These are phyloP conservation scores for Spodoptera picta DNA, from an alignment of 2,888 invertebrate genomes.

Conservation along the genomic window DNA sequence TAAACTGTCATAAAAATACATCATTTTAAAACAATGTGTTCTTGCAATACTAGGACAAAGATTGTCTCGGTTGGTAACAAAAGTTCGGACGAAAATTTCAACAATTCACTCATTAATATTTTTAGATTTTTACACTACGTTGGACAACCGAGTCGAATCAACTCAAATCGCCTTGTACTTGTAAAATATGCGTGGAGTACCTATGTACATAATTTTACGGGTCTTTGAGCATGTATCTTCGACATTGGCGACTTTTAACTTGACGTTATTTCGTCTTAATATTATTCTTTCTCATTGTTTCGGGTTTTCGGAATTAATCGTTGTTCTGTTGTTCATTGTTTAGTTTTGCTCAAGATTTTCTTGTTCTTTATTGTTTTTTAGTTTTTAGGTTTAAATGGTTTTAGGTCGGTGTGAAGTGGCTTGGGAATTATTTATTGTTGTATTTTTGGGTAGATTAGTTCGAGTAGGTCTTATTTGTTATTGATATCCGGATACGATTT, in stretches of 20 bases:
- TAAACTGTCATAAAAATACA: slow-evolving; percentile 31
- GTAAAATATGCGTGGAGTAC: slow-evolving; percentile 58
- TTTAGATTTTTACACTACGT: slow-evolving; percentile 27
- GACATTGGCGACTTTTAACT: slow-evolving; percentile 58
- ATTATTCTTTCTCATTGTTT: slow-evolving; percentile 50
- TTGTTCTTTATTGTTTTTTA: slow-evolving; percentile 44
- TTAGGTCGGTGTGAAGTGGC: slow-evolving; percentile 52
- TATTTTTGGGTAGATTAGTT: slow-evolving; percentile 8
- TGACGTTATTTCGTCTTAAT: slow-evolving; percentile 53
- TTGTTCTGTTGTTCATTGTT: slow-evolving; percentile 57
- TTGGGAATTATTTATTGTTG: slow-evolving; percentile 46
- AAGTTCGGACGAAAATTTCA: slow-evolving; percentile 40
- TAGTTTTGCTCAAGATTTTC: slow-evolving; percentile 27
- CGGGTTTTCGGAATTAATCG: slow-evolving; percentile 70
- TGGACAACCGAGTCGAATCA: slow-evolving; percentile 72
- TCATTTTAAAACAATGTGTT: slow-evolving; percentile 20
- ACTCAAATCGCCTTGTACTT: slow-evolving; percentile 77
- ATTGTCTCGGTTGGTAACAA: slow-evolving; percentile 45
- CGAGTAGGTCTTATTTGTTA: slow-evolving; percentile 1
- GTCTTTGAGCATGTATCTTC: slow-evolving; percentile 63
- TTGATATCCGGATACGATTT: too few relatives aligned
- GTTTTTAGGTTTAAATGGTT: slow-evolving; percentile 29
- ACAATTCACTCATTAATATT: slow-evolving; percentile 55
- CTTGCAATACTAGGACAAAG: slow-evolving; percentile 11
- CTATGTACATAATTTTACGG: slow-evolving; percentile 78